A percentile compares a stretch with the other conserved stretches of the same genome.
Evolutionary conservation across 2,797 vertebrate species (phyloP).

Genomic region (Aeoliscus strigatus): DNA sequence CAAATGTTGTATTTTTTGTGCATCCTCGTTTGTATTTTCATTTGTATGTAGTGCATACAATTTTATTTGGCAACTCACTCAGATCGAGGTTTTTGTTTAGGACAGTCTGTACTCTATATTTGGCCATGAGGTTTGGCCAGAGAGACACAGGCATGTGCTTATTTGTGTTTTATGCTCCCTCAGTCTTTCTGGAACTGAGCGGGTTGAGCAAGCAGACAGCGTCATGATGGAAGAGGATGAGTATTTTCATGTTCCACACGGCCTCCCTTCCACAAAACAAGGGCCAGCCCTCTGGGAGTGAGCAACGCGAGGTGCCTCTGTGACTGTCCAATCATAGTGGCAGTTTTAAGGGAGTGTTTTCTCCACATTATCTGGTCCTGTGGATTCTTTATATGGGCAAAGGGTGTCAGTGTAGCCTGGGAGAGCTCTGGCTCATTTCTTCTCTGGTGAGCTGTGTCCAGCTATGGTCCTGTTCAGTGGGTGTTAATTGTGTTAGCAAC

Average conservation of each 20-base stretch:
- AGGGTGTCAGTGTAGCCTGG: constrained; percentile 28
- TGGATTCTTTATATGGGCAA: constrained; percentile 38
- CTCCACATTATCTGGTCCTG: constrained; percentile 27
- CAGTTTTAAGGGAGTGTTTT: constrained; percentile 46
- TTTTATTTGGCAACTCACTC: not conserved
- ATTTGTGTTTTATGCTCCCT: constrained; percentile 48
- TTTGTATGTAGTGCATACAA: not conserved
- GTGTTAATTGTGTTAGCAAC: constrained; percentile 31
- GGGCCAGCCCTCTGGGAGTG: constrained; percentile 47
- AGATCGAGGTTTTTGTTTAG: not conserved
- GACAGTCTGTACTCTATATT: constrained; percentile 49
- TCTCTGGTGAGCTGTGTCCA: constrained; percentile 9
- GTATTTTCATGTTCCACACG: constrained; percentile 70
- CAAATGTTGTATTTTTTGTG: no score
- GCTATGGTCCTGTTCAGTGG: constrained; percentile 15
- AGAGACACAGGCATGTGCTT: constrained; percentile 46
- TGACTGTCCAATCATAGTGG: constrained; percentile 44
- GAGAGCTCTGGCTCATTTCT: constrained; percentile 33
- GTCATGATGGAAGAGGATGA: constrained; percentile 42
- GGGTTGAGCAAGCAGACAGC: constrained; percentile 20
- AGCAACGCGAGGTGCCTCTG: constrained; percentile 46
- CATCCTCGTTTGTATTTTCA: not conserved
- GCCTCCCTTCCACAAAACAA: constrained; percentile 58
- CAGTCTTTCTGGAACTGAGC: constrained; percentile 34
- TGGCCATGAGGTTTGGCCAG: constrained; percentile 36